These are phyloP conservation scores for Petrolisthes cinctipes DNA, from an alignment of 2,888 invertebrate genomes.

Conservation along the genomic window DNA sequence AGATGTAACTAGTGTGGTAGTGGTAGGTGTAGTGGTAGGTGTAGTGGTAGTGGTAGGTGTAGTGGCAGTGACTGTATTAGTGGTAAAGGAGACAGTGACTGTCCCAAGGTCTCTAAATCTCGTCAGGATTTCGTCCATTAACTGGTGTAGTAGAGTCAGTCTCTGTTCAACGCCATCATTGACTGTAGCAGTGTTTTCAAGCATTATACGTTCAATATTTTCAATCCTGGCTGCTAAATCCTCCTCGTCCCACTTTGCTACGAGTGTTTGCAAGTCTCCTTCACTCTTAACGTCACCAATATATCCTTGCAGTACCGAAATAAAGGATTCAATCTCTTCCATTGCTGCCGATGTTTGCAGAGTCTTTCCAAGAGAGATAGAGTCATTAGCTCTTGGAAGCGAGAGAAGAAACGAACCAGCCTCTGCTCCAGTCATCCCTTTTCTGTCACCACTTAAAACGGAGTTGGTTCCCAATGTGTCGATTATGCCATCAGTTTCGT, in stretches of 20 bases:
- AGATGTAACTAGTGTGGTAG: no score
- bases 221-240: background rate
- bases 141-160: no score
- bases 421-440: background rate
- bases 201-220: background rate
- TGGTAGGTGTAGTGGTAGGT: no score
- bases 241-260: background rate
- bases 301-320: background rate
- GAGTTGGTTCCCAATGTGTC: no score
- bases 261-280: slow-evolving; percentile 11
- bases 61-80: no score
- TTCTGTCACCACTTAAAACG: no score
- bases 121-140: no score
- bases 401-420: background rate
- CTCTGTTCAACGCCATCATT: background rate
- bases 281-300: background rate
- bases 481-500: no score
- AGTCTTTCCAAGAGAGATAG: background rate
- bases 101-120: no score
- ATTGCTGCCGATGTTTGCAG: background rate
- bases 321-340: slow-evolving; percentile 11
- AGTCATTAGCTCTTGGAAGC: background rate
- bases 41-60: no score
- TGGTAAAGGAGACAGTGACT: no score
- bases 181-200: background rate